phyloP scores from a whole-genome alignment of 2,797 vertebrate genomes.

The Simalia tracyae region DNA sequence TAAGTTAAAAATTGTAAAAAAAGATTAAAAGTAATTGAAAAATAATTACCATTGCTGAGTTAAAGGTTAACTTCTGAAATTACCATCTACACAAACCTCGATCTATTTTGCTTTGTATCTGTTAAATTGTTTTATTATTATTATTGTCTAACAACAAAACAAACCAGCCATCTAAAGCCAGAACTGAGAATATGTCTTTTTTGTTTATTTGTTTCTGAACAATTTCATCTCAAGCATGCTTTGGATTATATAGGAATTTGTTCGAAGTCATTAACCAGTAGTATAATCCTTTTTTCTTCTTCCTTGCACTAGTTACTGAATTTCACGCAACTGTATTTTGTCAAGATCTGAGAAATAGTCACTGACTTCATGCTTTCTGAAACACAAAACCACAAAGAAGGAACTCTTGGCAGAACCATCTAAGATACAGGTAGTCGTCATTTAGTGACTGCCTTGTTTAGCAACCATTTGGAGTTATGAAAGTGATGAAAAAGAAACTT shows the following conservation, averaged over 20 bases:
- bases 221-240: background rate
- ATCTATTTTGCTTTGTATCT: background rate
- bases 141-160: background rate
- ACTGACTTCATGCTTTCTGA: background rate
- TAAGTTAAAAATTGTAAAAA: background rate
- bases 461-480: no score
- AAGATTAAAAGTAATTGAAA: background rate
- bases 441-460: no score
- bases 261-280: background rate
- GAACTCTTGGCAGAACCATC: no score
- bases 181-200: background rate
- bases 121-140: background rate
- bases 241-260: background rate
- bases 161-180: slow-evolving; percentile 2
- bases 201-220: background rate
- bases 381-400: no score
- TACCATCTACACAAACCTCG: background rate
- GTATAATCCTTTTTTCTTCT: background rate
- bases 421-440: no score
- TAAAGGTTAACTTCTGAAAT: slow-evolving; percentile 10
- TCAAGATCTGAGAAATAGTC: background rate
- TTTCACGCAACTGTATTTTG: background rate
- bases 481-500: no score
- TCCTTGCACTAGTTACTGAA: background rate
- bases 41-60: slow-evolving; percentile 2